Evolutionary conservation across 2,113 vertebrate species (phyloP).

Genomic region (Nibea coibor): DNA sequence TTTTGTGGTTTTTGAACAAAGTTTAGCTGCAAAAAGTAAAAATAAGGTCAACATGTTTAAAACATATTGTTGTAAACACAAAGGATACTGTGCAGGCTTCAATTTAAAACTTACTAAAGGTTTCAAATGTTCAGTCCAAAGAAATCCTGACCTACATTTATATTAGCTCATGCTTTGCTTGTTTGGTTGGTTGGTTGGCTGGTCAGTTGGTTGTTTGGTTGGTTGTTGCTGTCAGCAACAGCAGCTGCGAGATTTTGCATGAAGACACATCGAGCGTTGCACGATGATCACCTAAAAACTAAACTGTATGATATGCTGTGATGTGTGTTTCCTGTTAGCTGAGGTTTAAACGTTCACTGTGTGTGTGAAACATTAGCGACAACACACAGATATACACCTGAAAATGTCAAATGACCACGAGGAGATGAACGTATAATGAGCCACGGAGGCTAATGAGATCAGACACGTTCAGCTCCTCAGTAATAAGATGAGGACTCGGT

Average conservation of each 20-base stretch:
- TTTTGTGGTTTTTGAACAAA: no score
- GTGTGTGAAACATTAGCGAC: not conserved
- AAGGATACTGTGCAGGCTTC: not conserved
- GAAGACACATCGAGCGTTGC: no score
- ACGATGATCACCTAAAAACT: not conserved
- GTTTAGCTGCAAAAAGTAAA: no score
- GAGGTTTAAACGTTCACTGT: not conserved
- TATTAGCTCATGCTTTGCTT: no score
- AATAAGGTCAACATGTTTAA: no score
- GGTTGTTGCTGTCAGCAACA: no score
- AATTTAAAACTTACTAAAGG: not conserved
- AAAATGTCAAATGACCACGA: constrained; percentile 14
- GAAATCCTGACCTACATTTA: not conserved
- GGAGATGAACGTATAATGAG: constrained; percentile 3
- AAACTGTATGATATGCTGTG: not conserved
- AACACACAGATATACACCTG: constrained; percentile 6
- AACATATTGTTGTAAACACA: no score
- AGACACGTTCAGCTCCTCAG: constrained; percentile 1
- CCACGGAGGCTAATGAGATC: constrained; percentile 31
- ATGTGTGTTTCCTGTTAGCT: not conserved
- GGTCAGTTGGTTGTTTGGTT: no score
- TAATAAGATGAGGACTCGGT: constrained; percentile 9
- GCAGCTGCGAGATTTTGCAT: no score
- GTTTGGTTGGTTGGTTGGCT: no score
- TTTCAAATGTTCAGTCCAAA: not conserved